Conservation (phyloP, 2,797 vertebrate species). For the Hippopotamyrus pictus region DNA sequence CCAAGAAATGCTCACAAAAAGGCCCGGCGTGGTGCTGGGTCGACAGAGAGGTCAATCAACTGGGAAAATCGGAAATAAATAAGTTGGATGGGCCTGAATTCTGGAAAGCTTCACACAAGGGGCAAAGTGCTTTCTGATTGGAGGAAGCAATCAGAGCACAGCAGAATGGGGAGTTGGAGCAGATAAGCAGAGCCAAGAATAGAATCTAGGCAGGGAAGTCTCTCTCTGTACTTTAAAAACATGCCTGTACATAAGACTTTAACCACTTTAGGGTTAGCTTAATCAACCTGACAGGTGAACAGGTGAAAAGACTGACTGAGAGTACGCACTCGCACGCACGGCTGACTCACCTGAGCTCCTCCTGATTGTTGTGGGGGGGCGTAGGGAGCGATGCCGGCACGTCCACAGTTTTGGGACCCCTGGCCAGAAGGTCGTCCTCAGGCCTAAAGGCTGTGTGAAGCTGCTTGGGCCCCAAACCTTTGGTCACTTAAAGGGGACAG, state of each 20-base stretch:
- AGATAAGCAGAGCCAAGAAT: neutral
- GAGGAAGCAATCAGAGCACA: neutral
- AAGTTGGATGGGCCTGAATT: neutral
- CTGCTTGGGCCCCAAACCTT: conserved; percentile 68
- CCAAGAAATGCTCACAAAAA: neutral
- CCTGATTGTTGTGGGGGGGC: conserved; percentile 95
- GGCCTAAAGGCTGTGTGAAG: conserved; percentile 70
- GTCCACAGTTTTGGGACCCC: conserved; percentile 81
- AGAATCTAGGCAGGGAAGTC: neutral
- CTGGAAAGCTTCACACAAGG: neutral
- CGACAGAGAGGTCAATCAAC: neutral
- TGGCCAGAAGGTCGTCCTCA: conserved; percentile 76
- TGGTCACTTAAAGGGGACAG: conserved; percentile 54
- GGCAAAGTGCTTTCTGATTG: neutral
- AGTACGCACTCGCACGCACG: neutral
- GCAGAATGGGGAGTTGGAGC: neutral
- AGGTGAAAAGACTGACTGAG: neutral
- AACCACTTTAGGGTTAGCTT: neutral
- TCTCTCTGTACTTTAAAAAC: neutral
- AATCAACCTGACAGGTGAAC: neutral
- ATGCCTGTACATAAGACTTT: neutral
- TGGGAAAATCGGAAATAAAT: neutral
- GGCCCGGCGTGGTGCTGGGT: neutral
- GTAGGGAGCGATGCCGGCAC: conserved; percentile 93
- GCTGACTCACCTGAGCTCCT: conserved; percentile 76